A percentile compares a stretch with the other conserved stretches of the same genome.
phyloP scores from a whole-genome alignment of 2,888 invertebrate species.

The Sesia bembeciformis region DNA sequence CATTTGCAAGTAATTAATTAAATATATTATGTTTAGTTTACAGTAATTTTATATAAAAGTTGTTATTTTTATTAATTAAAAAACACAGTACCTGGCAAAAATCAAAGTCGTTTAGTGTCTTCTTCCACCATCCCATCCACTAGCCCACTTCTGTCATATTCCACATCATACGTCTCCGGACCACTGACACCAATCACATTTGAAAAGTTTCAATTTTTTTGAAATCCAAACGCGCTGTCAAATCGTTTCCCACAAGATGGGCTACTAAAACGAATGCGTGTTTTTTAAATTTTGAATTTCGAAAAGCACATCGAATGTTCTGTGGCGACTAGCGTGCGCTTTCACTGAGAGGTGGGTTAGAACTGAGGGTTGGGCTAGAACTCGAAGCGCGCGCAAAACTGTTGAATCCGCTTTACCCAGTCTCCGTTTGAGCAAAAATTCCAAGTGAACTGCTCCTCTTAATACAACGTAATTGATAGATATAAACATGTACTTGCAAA shows the following conservation, averaged over 20 bases:
- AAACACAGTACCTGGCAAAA: neutral
- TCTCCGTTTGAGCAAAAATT: conserved; percentile 11
- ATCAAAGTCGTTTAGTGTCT: neutral
- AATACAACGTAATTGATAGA: neutral
- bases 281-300: conserved; percentile 20
- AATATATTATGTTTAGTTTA: too few relatives aligned
- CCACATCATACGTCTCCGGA: conserved; percentile 38
- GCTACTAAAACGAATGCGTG: neutral
- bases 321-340: conserved; percentile 28
- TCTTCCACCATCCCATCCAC: conserved; percentile 20
- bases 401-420: conserved; percentile 40
- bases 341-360: conserved; percentile 15
- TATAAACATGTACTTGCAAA: neutral
- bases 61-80: too few relatives aligned
- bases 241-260: neutral
- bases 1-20: too few relatives aligned
- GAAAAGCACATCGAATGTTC: conserved; percentile 8
- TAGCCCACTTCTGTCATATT: conserved; percentile 44
- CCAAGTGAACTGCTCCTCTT: neutral
- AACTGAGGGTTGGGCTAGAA: conserved; percentile 38
- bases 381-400: conserved; percentile 64
- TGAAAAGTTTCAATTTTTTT: conserved; percentile 9
- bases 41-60: too few relatives aligned
- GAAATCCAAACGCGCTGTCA: conserved; percentile 9
- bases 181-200: conserved; percentile 17